Evolutionary conservation across 2,797 vertebrate species (phyloP).

Genomic region (Mus spretus): DNA sequence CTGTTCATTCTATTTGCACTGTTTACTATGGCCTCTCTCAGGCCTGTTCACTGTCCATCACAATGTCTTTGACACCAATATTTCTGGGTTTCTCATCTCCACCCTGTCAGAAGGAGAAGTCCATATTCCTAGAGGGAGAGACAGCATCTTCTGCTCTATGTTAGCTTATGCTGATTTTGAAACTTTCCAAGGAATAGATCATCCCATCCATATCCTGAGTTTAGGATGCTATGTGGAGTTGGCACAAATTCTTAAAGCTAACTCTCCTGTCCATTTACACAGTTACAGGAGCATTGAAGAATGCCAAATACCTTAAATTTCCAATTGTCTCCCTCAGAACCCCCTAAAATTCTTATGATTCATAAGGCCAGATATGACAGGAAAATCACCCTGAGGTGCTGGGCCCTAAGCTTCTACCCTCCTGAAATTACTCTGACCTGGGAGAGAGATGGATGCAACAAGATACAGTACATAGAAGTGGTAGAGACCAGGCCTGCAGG

Average conservation of each 20-base stretch:
- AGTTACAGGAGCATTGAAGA: not conserved
- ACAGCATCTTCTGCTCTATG: not conserved
- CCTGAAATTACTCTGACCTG: slow-evolving; percentile 50
- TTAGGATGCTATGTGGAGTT: no score
- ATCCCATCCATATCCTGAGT: not conserved
- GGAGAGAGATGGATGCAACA: slow-evolving; percentile 49
- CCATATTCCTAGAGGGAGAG: not conserved
- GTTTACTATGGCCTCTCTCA: not conserved
- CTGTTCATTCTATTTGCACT: not conserved
- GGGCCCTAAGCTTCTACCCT: slow-evolving; percentile 84
- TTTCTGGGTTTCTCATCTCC: not conserved
- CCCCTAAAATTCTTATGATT: not conserved
- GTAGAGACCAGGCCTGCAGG: slow-evolving; percentile 82
- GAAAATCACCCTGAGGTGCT: slow-evolving; percentile 80
- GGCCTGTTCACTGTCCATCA: not conserved
- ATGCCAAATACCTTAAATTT: not conserved
- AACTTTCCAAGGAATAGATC: no score
- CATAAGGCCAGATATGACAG: not conserved
- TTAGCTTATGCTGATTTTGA: not conserved
- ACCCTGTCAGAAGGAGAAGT: not conserved
- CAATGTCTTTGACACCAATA: not conserved
- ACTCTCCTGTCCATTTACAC: not conserved
- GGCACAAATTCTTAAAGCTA: not conserved
- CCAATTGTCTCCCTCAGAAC: not conserved
- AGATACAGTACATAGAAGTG: slow-evolving; percentile 69